Evolutionary conservation across 2,113 vertebrate species (phyloP).

Genomic region (Clarias gariepinus): DNA sequence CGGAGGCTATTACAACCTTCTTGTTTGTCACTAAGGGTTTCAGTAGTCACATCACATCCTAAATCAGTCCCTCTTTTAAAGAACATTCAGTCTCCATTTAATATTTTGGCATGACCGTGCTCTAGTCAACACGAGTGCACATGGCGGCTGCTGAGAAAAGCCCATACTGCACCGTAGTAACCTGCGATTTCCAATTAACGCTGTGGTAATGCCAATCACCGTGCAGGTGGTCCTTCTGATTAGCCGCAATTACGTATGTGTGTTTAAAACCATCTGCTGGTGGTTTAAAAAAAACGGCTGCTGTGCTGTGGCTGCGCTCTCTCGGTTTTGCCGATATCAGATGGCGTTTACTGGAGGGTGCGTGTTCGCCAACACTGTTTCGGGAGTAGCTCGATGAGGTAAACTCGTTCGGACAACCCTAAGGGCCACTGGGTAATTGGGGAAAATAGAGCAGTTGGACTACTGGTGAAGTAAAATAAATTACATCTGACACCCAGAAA

Average conservation of each 20-base stretch:
- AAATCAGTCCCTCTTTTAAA: background rate
- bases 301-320: conserved; percentile 17
- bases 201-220: conserved; percentile 65
- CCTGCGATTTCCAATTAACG: conserved; percentile 69
- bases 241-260: conserved; percentile 57
- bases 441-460: background rate
- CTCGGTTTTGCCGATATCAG: conserved; percentile 4
- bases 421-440: background rate
- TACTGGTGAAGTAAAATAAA: background rate
- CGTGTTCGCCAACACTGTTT: background rate
- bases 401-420: background rate
- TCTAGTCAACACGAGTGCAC: conserved; percentile 35
- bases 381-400: background rate
- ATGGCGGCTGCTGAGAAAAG: conserved; percentile 44
- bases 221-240: conserved; percentile 67
- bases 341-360: background rate
- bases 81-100: background rate
- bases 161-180: conserved; percentile 38
- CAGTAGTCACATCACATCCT: background rate
- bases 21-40: background rate
- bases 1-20: background rate
- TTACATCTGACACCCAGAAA: background rate
- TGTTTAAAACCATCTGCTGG: conserved; percentile 63
- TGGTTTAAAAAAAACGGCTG: conserved; percentile 28
- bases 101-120: background rate